Conservation (phyloP, 2,888 invertebrate species). For the Vandiemenella viatica region DNA sequence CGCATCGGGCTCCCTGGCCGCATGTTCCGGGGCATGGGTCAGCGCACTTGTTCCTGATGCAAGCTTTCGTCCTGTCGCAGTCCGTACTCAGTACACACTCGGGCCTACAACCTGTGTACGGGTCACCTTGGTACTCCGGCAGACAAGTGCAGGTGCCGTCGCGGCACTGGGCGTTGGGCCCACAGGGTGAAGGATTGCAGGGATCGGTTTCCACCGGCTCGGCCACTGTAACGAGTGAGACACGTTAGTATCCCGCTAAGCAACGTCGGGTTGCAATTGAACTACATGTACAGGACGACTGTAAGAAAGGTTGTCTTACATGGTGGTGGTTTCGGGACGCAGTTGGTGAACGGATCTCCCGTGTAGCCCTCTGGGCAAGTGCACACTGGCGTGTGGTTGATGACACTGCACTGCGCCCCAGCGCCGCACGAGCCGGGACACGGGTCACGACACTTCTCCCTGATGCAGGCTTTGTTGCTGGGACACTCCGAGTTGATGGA, state of each 20-base stretch:
- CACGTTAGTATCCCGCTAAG: background rate
- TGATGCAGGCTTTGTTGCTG: slow-evolving; percentile 44
- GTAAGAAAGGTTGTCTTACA: too few species aligned
- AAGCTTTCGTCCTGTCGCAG: slow-evolving; percentile 50
- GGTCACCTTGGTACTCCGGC: slow-evolving; percentile 39
- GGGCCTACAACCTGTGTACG: slow-evolving; percentile 52
- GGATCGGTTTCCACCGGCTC: slow-evolving; percentile 35
- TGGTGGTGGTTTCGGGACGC: slow-evolving; percentile 39
- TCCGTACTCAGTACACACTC: slow-evolving; percentile 65
- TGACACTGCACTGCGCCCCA: slow-evolving; percentile 51
- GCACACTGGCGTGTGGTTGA: slow-evolving; percentile 56
- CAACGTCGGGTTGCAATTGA: too few species aligned
- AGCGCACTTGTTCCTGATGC: slow-evolving; percentile 52
- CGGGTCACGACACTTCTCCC: slow-evolving; percentile 54
- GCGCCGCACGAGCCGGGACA: slow-evolving; percentile 57
- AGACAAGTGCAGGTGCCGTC: slow-evolving; percentile 34
- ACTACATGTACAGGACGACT: too few species aligned
- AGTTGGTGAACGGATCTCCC: slow-evolving; percentile 63
- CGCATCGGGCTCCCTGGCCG: slow-evolving; percentile 56
- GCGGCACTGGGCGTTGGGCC: slow-evolving; percentile 44
- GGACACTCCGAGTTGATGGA: slow-evolving; percentile 48
- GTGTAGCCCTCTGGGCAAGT: slow-evolving; percentile 52
- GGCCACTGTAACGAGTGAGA: slow-evolving; percentile 12
- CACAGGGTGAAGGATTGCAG: slow-evolving; percentile 35
- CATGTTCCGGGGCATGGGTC: slow-evolving; percentile 62